Percentiles rank a stretch among this genome's conserved stretches.
phyloP scores from a whole-genome alignment of 1,140 invertebrate genomes.

The Vanessa atalanta region DNA sequence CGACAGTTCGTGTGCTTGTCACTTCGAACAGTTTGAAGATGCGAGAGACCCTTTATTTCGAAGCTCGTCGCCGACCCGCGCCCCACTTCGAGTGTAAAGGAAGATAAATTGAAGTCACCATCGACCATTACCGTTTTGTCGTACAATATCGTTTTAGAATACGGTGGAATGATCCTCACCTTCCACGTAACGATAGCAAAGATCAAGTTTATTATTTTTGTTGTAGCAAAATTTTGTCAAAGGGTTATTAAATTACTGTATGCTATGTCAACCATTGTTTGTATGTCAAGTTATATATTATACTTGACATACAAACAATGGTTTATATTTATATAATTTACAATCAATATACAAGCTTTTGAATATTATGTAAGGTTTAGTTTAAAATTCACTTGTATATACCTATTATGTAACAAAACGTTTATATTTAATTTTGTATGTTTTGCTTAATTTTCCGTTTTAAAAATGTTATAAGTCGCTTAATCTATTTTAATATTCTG shows the following conservation, averaged over 20 bases:
- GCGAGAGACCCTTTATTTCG: slow-evolving; percentile 48
- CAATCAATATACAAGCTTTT: no score
- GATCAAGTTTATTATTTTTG: slow-evolving; percentile 10
- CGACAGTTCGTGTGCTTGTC: slow-evolving; percentile 13
- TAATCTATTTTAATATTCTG: not conserved
- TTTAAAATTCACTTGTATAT: no score
- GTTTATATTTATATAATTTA: no score
- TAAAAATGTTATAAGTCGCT: no score
- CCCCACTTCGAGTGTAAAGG: slow-evolving; percentile 42
- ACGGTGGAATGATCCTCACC: slow-evolving; percentile 23
- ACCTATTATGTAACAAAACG: no score
- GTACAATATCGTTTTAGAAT: slow-evolving; percentile 31
- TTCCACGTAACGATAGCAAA: slow-evolving; percentile 10
- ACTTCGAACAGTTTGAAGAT: slow-evolving; percentile 34
- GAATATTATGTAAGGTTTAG: no score
- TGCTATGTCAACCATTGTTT: not conserved
- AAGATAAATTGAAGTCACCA: slow-evolving; percentile 52
- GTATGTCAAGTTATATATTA: no score
- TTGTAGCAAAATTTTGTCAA: slow-evolving; percentile 12
- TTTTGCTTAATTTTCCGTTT: no score
- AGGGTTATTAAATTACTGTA: not conserved
- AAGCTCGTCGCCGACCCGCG: slow-evolving; percentile 23
- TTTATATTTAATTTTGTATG: no score
- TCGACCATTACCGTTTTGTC: slow-evolving; percentile 43
- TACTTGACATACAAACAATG: no score